Evolutionary conservation across 2,888 invertebrate genomes (phyloP).

Genomic region (Pherbina coryleti): DNA sequence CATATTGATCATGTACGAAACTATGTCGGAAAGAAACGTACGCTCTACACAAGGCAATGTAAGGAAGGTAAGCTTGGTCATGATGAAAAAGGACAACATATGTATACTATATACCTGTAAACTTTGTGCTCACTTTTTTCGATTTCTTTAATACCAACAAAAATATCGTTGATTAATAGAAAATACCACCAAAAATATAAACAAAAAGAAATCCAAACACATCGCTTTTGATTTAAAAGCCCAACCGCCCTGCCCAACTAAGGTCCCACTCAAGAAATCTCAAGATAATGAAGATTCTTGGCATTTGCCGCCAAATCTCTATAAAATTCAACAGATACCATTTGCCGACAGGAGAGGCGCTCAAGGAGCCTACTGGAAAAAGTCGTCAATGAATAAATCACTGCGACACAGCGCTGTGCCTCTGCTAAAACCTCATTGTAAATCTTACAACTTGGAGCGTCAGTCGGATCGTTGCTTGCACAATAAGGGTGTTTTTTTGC

Average conservation of each 20-base stretch:
- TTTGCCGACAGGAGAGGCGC: slow-evolving; percentile 48
- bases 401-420: background rate
- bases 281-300: slow-evolving; percentile 41
- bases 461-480: slow-evolving; percentile 45
- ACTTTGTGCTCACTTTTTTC: too few species aligned
- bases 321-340: slow-evolving; percentile 50
- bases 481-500: slow-evolving; percentile 58
- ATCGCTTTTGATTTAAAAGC: background rate
- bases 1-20: background rate
- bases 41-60: background rate
- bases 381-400: slow-evolving; percentile 44
- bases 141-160: too few species aligned
- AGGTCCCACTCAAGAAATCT: background rate
- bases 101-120: too few species aligned
- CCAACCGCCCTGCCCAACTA: background rate
- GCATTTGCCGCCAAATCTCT: slow-evolving; percentile 61
- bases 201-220: too few species aligned
- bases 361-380: slow-evolving; percentile 56
- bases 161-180: too few species aligned
- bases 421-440: slow-evolving; percentile 7
- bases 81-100: background rate
- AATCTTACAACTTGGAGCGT: slow-evolving; percentile 48
- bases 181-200: too few species aligned
- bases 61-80: background rate
- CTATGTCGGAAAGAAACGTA: background rate